These are phyloP conservation scores for Lathamus discolor DNA, from an alignment of 2,113 vertebrate genomes.

Conservation along the genomic window DNA sequence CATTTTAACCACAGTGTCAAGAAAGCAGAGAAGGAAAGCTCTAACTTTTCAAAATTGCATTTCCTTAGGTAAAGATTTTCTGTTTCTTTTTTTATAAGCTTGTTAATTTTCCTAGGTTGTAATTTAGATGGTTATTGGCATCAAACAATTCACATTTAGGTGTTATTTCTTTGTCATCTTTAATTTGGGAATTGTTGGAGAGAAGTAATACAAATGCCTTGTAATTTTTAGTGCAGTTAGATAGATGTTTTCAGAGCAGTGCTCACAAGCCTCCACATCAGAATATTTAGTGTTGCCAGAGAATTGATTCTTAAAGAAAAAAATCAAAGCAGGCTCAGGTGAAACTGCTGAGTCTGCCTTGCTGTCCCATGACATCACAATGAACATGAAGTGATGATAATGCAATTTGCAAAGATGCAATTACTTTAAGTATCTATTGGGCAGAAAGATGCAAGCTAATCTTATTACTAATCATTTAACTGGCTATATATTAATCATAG, in stretches of 20 bases:
- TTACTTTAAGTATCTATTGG: constrained; percentile 91
- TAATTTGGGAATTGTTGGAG: background rate
- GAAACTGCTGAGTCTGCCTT: constrained; percentile 71
- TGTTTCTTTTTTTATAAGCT: background rate
- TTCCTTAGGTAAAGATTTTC: background rate
- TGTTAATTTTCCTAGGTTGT: background rate
- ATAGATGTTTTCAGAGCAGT: background rate
- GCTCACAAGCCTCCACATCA: background rate
- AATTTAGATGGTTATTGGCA: background rate
- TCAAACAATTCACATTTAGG: background rate
- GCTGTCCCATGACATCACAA: constrained; percentile 78
- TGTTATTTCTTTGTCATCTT: background rate
- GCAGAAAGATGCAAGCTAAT: constrained; percentile 80
- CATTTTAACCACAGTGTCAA: background rate
- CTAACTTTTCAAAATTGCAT: background rate
- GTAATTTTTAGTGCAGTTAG: background rate
- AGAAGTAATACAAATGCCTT: background rate
- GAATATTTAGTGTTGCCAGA: background rate
- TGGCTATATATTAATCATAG: constrained; percentile 82
- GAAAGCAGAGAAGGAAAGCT: background rate
- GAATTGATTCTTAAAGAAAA: background rate
- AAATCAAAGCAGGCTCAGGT: background rate
- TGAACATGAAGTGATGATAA: constrained; percentile 88
- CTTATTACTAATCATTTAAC: constrained; percentile 82
- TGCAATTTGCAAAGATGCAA: constrained; percentile 89